These are phyloP conservation scores for Oryctes rhinoceros DNA, from an alignment of 1,140 invertebrate species.

Conservation along the genomic window DNA sequence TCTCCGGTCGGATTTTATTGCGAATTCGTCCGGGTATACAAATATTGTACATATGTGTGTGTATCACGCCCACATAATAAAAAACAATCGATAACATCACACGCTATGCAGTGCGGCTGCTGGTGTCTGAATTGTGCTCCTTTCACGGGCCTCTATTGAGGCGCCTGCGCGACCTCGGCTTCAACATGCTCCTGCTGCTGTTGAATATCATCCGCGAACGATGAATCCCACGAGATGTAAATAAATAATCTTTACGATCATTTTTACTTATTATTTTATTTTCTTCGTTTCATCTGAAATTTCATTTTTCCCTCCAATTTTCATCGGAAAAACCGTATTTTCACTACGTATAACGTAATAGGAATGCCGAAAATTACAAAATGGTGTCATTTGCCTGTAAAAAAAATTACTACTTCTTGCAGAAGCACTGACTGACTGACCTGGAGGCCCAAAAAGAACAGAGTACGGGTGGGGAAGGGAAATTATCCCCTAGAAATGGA, in stretches of 20 bases:
- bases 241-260: slow-evolving; percentile 40
- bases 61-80: slow-evolving; percentile 44
- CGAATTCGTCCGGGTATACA: slow-evolving; percentile 20
- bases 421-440: slow-evolving; percentile 47
- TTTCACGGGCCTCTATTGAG: slow-evolving; percentile 54
- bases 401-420: slow-evolving; percentile 27
- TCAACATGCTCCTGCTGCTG: slow-evolving; percentile 48
- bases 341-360: neutral
- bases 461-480: slow-evolving; percentile 53
- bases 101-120: slow-evolving; percentile 42
- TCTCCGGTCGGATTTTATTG: neutral
- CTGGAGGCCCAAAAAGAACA: slow-evolving; percentile 52
- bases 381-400: slow-evolving; percentile 25
- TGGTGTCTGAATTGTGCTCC: slow-evolving; percentile 48
- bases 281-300: slow-evolving; percentile 17
- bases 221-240: slow-evolving; percentile 38
- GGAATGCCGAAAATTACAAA: neutral
- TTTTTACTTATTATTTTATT: slow-evolving; percentile 35
- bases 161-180: slow-evolving; percentile 55
- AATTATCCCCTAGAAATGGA: slow-evolving; percentile 46
- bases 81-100: slow-evolving; percentile 42
- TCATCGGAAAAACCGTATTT: slow-evolving; percentile 5
- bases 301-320: neutral
- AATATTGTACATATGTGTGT: slow-evolving; percentile 34
- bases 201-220: slow-evolving; percentile 33